Base-by-base conservation (phyloP, 2,888 invertebrate species). In the Teinopalpus imperialis region DNA sequence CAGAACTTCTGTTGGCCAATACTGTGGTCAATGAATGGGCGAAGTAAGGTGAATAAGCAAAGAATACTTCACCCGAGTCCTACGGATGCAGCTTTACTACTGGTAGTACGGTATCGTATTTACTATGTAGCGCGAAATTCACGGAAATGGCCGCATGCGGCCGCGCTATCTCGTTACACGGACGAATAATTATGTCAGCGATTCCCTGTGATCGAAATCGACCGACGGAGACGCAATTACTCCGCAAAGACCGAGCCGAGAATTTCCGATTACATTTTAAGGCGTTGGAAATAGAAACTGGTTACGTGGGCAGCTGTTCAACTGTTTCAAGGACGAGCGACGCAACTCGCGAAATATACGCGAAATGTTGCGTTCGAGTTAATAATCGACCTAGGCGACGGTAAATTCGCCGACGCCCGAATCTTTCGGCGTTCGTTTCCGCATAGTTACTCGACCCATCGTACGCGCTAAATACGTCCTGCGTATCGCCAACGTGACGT, bases 131-230 rank as follows among this genome's bases (percentile, higher is more conserved):
- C 68, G 70, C 66, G 66, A 63, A 68, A 67, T 82, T 81, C 79
- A 72, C 64, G 74, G 82, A 82, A 85, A 74, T 63, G 56, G 61
- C 57, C 49, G 56, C 53, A 49, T 61, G 62, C 64, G 66, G 64
- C 61, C 59, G 61, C 61, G 62, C 68, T 74, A 80, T 81, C 76
- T 72, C 70, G 75, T 82, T 81, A 74, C 79, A 67, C 69, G 66
- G 68, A 72, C 71, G 72, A 77, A 79, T 81, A 81, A 83, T 80
- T 80, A 79, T 81, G 82, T 81, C 81, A 83, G 74, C 77, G 59
- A 76, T 74, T 73, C 73, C 18, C 42, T 5, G 21, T 9, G 29
- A 26, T 41, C 43, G 43, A 44, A 18, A 40, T 36, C 53, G 52
- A 37, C 59, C 59, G 66, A 66, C 63, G 66, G 34, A 23, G 65